phyloP scores from a whole-genome alignment of 2,113 vertebrate genomes.

The Hippocampus guttulatus region DNA sequence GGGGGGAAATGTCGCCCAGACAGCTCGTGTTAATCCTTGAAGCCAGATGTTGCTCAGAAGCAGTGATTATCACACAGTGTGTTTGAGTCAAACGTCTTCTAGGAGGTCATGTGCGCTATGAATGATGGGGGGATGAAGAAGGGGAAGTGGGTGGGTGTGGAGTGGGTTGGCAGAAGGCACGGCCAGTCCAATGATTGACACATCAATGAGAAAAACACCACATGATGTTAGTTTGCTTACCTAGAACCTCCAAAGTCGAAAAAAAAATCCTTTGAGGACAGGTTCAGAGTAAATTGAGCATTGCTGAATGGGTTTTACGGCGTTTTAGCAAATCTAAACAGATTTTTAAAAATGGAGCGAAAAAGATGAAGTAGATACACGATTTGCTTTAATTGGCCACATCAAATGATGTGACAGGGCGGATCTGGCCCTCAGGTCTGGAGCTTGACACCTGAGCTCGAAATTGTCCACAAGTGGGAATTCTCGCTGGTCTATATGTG shows the following conservation, averaged over 20 bases:
- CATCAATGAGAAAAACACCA: slow-evolving; percentile 34
- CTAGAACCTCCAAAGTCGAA: neutral
- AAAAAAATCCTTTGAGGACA: neutral
- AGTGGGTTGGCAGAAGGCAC: slow-evolving; percentile 47
- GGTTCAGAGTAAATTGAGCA: too few species aligned
- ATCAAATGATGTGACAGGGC: too few species aligned
- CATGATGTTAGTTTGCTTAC: slow-evolving; percentile 3
- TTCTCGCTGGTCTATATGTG: too few species aligned
- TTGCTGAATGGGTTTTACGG: too few species aligned
- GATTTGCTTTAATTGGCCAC: too few species aligned
- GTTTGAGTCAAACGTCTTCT: slow-evolving; percentile 23
- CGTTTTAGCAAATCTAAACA: too few species aligned
- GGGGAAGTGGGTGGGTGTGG: slow-evolving; percentile 2
- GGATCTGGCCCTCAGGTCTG: too few species aligned
- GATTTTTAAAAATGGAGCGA: too few species aligned
- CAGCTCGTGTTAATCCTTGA: slow-evolving; percentile 34
- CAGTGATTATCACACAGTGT: slow-evolving; percentile 8
- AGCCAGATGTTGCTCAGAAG: slow-evolving; percentile 28
- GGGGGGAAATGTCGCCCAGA: slow-evolving; percentile 63
- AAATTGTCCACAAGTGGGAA: too few species aligned
- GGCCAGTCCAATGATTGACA: slow-evolving; percentile 19
- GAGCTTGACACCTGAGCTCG: too few species aligned
- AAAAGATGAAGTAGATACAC: too few species aligned
- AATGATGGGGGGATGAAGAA: slow-evolving; percentile 43
- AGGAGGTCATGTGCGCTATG: slow-evolving; percentile 16